Conservation (phyloP, 2,797 vertebrate genomes). For the Thaleichthys pacificus region DNA sequence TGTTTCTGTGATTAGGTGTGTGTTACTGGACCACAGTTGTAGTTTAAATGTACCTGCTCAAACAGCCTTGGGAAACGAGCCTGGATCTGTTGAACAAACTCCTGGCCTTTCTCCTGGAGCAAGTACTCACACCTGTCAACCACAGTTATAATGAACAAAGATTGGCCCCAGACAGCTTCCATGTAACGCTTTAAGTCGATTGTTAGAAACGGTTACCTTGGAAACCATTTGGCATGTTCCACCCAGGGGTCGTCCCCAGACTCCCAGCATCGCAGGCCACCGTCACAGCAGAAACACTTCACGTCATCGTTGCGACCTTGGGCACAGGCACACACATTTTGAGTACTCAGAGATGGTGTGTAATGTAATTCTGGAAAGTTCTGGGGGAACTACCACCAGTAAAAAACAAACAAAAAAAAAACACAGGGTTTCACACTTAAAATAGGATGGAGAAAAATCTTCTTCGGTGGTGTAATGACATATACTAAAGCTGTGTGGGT, state of each 20-base stretch:
- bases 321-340: background rate
- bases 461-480: too few relatives aligned
- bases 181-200: background rate
- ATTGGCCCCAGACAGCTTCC: background rate
- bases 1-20: background rate
- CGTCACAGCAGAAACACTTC: conserved; percentile 98
- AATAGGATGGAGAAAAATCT: too few relatives aligned
- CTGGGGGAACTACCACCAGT: too few relatives aligned
- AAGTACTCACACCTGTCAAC: conserved; percentile 90
- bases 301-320: conserved; percentile 95
- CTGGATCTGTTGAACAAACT: conserved; percentile 93
- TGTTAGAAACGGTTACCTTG: conserved; percentile 78
- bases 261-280: conserved; percentile 97
- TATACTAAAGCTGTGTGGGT: too few relatives aligned
- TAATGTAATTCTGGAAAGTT: background rate
- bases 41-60: conserved; percentile 83
- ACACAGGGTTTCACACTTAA: too few relatives aligned
- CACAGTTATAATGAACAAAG: background rate
- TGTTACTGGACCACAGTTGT: background rate
- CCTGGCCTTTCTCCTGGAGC: conserved; percentile 89
- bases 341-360: background rate
- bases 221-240: conserved; percentile 99
- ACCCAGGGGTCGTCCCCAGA: conserved; percentile 98
- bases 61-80: conserved; percentile 94
- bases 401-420: too few relatives aligned